These are phyloP conservation scores for Larimichthys crocea DNA, from an alignment of 2,113 vertebrate species.

Conservation along the genomic window DNA sequence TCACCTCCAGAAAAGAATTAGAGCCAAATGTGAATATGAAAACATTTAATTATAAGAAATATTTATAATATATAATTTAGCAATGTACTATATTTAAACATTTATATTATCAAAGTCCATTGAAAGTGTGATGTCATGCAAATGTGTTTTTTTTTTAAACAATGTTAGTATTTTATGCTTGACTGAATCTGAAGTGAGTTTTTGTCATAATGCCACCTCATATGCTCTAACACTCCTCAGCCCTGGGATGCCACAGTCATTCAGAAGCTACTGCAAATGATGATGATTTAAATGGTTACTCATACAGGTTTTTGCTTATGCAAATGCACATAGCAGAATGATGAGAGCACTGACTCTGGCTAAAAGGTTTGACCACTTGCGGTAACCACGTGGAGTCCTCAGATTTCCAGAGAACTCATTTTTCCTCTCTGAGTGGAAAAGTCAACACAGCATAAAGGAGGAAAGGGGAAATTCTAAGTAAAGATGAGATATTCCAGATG, in stretches of 20 bases:
- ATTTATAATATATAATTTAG: too few species aligned
- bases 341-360: slow-evolving; percentile 61
- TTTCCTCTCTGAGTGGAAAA: slow-evolving; percentile 69
- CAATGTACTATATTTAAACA: background rate
- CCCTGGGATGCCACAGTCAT: slow-evolving; percentile 26
- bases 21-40: background rate
- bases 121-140: background rate
- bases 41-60: background rate
- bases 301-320: slow-evolving; percentile 53
- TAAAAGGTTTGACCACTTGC: slow-evolving; percentile 57
- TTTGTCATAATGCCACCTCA: slow-evolving; percentile 20
- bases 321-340: slow-evolving; percentile 66
- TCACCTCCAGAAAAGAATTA: background rate
- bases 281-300: slow-evolving; percentile 61
- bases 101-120: background rate
- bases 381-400: slow-evolving; percentile 58
- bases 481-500: slow-evolving; percentile 58
- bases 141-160: background rate
- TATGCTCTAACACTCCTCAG: slow-evolving; percentile 13
- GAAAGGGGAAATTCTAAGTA: slow-evolving; percentile 39
- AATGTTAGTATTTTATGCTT: background rate
- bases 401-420: slow-evolving; percentile 63
- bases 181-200: slow-evolving; percentile 6
- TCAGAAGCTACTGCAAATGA: slow-evolving; percentile 30
- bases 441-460: slow-evolving; percentile 60